Conservation (phyloP, 2,113 vertebrate genomes). For the Indicator indicator region DNA sequence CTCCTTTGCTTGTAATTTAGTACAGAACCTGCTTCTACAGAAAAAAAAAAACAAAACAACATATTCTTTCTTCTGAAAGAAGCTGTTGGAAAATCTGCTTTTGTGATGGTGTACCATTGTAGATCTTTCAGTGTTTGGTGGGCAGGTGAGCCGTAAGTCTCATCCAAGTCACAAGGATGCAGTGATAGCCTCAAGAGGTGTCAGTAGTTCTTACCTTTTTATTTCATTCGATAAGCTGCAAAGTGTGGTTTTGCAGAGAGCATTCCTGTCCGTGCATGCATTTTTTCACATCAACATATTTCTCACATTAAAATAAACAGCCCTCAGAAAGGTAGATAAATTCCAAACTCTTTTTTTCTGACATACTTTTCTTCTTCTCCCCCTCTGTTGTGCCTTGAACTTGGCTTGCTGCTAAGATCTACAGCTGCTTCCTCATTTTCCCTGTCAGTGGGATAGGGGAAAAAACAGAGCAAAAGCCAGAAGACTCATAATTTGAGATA, state of each 20-base stretch:
- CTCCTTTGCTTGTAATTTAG: not conserved
- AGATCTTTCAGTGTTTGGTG: not conserved
- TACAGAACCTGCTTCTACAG: not conserved
- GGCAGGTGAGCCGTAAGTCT: not conserved
- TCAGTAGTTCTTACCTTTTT: not conserved
- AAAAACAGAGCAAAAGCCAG: not conserved
- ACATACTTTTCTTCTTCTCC: not conserved
- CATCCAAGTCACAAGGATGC: not conserved
- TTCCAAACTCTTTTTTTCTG: not conserved
- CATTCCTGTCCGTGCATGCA: not conserved
- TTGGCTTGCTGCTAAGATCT: not conserved
- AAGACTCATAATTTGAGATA: accelerated
- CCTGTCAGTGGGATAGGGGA: not conserved
- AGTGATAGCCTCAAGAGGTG: not conserved
- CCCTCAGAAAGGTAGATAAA: not conserved
- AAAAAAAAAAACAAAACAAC: not conserved
- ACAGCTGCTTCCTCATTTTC: not conserved
- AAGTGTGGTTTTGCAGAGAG: not conserved
- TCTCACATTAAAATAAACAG: not conserved
- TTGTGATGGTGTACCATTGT: not conserved
- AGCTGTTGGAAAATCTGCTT: constrained; percentile 19
- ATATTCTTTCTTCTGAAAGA: not conserved
- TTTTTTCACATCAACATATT: not conserved
- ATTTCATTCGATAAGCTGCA: not conserved
- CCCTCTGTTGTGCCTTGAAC: not conserved